Conservation (phyloP, 2,888 invertebrate genomes). For the Dichetophora obliterata region DNA sequence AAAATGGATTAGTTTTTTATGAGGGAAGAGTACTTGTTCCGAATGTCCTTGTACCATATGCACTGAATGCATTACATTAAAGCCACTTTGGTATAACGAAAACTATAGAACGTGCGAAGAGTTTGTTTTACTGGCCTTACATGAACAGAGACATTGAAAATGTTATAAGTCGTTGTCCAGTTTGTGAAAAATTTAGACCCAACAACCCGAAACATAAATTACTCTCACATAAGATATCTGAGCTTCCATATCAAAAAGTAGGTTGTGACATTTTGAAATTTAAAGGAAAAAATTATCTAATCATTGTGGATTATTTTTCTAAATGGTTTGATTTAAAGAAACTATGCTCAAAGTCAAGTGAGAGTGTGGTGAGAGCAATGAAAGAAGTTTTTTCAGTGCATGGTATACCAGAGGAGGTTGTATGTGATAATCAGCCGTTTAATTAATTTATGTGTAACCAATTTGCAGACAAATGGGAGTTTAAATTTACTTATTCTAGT, state of each 20-base stretch:
- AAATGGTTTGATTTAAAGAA: constrained; percentile 4
- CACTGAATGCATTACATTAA: not conserved
- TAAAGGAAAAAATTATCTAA: not conserved
- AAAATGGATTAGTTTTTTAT: not conserved
- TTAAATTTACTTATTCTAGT: no score
- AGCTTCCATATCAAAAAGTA: constrained; percentile 6
- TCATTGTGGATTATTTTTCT: constrained; percentile 5
- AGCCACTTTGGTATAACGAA: not conserved
- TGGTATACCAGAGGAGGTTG: not conserved
- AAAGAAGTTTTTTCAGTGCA: no score
- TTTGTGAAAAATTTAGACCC: not conserved
- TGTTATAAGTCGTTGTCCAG: constrained; percentile 7
- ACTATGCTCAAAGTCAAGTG: not conserved
- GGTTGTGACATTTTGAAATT: not conserved
- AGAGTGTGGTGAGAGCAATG: no score
- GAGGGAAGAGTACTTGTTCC: not conserved
- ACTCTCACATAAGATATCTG: not conserved
- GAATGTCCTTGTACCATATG: not conserved
- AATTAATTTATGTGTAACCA: no score
- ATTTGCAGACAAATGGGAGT: no score
- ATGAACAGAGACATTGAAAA: not conserved
- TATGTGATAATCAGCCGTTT: no score
- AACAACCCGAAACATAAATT: no score
- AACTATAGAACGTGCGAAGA: constrained; percentile 1
- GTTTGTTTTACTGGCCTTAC: not conserved